A percentile compares a stretch with the other conserved stretches of the same genome.
Conservation (phyloP, 53 echinoderm and acorn worm genomes). For the Apostichopus leukothele region DNA sequence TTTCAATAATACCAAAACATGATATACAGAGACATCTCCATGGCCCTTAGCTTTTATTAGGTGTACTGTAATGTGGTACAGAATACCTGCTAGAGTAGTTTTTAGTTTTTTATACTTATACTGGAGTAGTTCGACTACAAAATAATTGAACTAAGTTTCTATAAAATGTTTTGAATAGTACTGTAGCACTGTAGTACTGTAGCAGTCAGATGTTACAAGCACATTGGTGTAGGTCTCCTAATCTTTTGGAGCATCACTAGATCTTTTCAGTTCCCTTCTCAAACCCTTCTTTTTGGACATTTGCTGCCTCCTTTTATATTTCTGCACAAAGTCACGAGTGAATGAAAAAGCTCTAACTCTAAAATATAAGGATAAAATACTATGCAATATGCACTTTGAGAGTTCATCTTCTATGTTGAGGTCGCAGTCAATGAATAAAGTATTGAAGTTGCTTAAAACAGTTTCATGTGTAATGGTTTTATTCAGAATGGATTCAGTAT, state of each 20-base stretch:
- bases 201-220: too few relatives aligned
- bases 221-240: too few relatives aligned
- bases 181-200: too few relatives aligned
- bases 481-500: not conserved
- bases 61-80: too few relatives aligned
- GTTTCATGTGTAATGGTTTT: constrained; percentile 19
- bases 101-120: too few relatives aligned
- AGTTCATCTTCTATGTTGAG: constrained; percentile 2
- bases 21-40: too few relatives aligned
- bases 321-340: constrained; percentile 16
- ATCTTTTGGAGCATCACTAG: not conserved
- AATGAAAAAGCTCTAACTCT: not conserved
- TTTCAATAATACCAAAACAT: too few relatives aligned
- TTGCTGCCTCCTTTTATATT: not conserved
- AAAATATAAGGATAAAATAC: not conserved
- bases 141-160: too few relatives aligned
- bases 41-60: too few relatives aligned
- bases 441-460: constrained; percentile 25
- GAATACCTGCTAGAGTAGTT: too few relatives aligned
- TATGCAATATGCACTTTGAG: constrained; percentile 15
- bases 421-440: not conserved
- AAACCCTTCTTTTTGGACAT: constrained; percentile 12
- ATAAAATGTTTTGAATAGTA: too few relatives aligned
- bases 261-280: constrained; percentile 13
- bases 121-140: too few relatives aligned